phyloP scores from a whole-genome alignment of 2,797 vertebrate species.

The Prunella strophiata region DNA sequence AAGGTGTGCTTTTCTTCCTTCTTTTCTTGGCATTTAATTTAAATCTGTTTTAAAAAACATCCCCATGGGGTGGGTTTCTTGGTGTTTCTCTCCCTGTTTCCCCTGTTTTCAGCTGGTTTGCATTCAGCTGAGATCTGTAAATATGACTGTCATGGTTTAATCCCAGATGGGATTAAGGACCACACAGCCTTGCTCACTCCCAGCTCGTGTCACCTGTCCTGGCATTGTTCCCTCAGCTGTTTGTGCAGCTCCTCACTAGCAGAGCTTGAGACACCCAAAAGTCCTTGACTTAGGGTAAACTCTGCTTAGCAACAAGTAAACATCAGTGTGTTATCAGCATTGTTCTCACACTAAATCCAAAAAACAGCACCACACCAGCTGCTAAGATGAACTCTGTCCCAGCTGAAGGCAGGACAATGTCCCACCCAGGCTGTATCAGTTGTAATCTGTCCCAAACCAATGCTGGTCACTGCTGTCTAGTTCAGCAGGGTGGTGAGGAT shows the following conservation, averaged over 20 bases:
- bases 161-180: background rate
- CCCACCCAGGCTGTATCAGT: background rate
- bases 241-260: background rate
- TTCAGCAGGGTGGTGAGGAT: background rate
- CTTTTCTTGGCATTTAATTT: background rate
- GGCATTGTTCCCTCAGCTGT: background rate
- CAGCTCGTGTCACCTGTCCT: background rate
- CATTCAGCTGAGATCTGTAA: background rate
- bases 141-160: background rate
- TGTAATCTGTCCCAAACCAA: background rate
- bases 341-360: background rate
- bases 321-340: background rate
- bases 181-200: background rate
- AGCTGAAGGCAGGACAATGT: background rate
- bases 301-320: background rate
- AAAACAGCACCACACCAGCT: background rate
- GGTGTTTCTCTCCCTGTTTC: background rate
- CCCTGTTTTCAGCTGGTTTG: background rate
- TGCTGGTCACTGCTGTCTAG: background rate
- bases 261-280: background rate
- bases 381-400: background rate
- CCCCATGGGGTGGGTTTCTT: rapidly evolving
- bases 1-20: slow-evolving; percentile 78
- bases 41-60: background rate
- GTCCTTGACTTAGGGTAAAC: background rate